Base-by-base conservation (phyloP, 2,888 invertebrate species). In the Aphodius granarius region DNA sequence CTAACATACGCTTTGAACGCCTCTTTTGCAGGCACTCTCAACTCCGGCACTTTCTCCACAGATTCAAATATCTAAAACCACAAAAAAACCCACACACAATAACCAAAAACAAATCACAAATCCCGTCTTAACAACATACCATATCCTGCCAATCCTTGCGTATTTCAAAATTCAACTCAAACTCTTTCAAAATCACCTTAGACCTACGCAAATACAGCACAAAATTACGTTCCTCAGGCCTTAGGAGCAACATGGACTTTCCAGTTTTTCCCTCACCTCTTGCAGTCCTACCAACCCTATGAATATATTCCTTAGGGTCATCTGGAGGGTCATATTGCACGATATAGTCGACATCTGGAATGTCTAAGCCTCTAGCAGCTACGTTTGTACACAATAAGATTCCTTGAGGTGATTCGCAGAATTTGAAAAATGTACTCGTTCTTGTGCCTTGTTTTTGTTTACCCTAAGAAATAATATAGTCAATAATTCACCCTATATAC, bases 241-340 rank as follows among this genome's bases (percentile, higher is more conserved):
- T 89, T 62, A 99, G 88, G 84, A 99, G 94, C 1, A 99, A 89
- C 23, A 99, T 88, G 0, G 99, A 99, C 86, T 98, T 95, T 0
- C 99, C 99, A 73, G 93, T 94, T 17, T 95, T 94, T 17, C 97
- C 97, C 79, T 96, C 94, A 6, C 99, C 99, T 81, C 99, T 91
- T 0, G 99, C 99, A 0, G 99, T 99, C 86, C 99, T 91, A 17
- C 99, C 99, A 9, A 99, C 98, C 79, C 98, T 91, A 89, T 99
- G 99, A 83, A 99, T 99, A 86, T 99, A 99, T 90, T 99, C 99
- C 92, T 97, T 97, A 4, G 99, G 98, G 90, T 99, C 99, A 92
- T 99, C 99, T 80, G 99, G 99, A 0, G 99, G 99, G 90, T 99
- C 99, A 85, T 93, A 99, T 86, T 99, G 99, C 0, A 99, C 97